phyloP scores from a whole-genome alignment of 2,888 invertebrate genomes.

The Troilus luridus region DNA sequence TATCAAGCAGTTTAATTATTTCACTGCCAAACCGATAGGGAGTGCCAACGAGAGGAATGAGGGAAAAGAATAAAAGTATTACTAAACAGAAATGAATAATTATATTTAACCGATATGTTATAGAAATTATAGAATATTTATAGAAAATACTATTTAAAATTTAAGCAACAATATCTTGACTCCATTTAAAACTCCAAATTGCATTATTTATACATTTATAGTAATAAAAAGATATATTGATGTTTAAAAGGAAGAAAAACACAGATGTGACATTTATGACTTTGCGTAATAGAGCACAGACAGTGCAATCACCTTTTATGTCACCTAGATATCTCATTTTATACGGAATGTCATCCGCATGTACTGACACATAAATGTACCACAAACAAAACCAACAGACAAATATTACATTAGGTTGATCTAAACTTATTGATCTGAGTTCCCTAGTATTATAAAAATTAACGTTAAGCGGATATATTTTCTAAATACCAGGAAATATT shows the following conservation, averaged over 20 bases:
- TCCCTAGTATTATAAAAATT: too few species aligned
- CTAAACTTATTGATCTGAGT: too few species aligned
- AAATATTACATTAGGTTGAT: too few species aligned
- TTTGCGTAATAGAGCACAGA: not conserved
- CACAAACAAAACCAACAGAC: not conserved
- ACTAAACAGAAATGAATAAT: not conserved
- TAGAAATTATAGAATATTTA: not conserved
- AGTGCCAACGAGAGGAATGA: not conserved
- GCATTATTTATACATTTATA: too few species aligned
- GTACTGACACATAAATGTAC: not conserved
- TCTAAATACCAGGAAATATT: too few species aligned
- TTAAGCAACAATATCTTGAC: too few species aligned
- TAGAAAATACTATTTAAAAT: too few species aligned
- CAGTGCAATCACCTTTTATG: not conserved
- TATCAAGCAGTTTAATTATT: slow-evolving; percentile 35
- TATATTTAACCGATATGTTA: not conserved
- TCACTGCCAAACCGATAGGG: not conserved
- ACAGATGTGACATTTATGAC: not conserved
- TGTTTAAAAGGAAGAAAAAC: too few species aligned
- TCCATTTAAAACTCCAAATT: too few species aligned
- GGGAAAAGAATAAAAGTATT: not conserved
- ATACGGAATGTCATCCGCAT: not conserved
- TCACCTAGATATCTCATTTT: too few species aligned
- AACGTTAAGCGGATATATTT: too few species aligned
- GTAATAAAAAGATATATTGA: too few species aligned